phyloP scores from a whole-genome alignment of 2,888 invertebrate species.

The Metalampra italica region DNA sequence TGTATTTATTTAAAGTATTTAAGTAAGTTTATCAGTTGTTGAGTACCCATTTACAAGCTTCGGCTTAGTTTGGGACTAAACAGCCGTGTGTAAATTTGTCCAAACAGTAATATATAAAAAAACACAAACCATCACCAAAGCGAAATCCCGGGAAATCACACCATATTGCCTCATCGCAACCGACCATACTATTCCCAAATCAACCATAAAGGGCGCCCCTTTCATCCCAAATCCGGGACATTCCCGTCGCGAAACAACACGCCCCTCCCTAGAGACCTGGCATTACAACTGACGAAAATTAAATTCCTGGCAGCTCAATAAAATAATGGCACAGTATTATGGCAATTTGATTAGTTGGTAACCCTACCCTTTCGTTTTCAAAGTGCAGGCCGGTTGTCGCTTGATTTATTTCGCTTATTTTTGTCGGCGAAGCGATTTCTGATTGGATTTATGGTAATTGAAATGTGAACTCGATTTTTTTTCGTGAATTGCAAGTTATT shows the following conservation, averaged over 20 bases:
- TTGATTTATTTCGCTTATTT: conserved; percentile 7
- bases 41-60: too few relatives aligned
- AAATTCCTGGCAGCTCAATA: conserved; percentile 48
- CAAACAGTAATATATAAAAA: too few relatives aligned
- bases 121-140: background rate
- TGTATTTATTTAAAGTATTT: too few relatives aligned
- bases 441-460: conserved; percentile 14
- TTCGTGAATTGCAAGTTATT: background rate
- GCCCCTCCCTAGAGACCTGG: conserved; percentile 38
- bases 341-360: conserved; percentile 46
- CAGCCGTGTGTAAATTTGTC: too few relatives aligned
- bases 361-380: conserved; percentile 14
- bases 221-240: conserved; percentile 12
- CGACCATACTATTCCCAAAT: conserved; percentile 36
- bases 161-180: conserved; percentile 37
- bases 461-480: conserved; percentile 4
- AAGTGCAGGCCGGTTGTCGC: conserved; percentile 1
- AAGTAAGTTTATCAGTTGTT: too few relatives aligned
- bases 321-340: conserved; percentile 53
- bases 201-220: conserved; percentile 40
- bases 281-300: conserved; percentile 46
- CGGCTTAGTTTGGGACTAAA: too few relatives aligned
- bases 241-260: conserved; percentile 12
- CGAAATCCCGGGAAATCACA: conserved; percentile 31
- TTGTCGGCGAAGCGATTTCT: conserved; percentile 9